These are phyloP conservation scores for Drosophila recens DNA, from an alignment of 2,888 invertebrate species.

Conservation along the genomic window DNA sequence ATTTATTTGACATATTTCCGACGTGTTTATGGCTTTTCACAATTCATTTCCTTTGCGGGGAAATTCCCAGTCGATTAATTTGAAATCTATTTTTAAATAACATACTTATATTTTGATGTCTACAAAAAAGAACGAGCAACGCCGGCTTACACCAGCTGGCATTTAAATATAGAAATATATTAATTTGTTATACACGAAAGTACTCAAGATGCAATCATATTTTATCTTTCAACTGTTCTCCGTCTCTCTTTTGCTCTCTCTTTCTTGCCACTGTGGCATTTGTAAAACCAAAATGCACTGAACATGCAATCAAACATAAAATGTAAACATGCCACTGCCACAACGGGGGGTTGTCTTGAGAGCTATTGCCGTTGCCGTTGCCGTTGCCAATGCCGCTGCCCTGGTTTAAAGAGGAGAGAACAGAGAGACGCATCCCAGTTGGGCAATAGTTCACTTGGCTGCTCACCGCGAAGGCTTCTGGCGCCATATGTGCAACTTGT, in stretches of 20 bases:
- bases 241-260: background rate
- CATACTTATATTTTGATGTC: background rate
- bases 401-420: constrained; percentile 2
- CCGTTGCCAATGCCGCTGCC: constrained; percentile 1
- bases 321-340: constrained; percentile 49
- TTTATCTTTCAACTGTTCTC: constrained; percentile 7
- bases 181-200: constrained; percentile 36
- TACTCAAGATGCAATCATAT: constrained; percentile 39
- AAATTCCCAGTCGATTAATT: background rate
- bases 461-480: constrained; percentile 36
- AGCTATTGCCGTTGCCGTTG: constrained; percentile 5
- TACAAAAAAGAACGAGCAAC: background rate
- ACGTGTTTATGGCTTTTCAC: background rate
- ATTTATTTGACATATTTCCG: background rate
- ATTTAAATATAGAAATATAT: constrained; percentile 27
- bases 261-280: constrained; percentile 37
- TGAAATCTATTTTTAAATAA: background rate
- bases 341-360: constrained; percentile 18
- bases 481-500: constrained; percentile 56
- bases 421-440: constrained; percentile 35
- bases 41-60: background rate
- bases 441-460: constrained; percentile 51
- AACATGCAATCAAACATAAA: constrained; percentile 61
- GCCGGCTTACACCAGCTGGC: background rate
- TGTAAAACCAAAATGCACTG: constrained; percentile 52